Conservation (phyloP, 2,113 vertebrate genomes). For the Tragelaphus buxtoni region DNA sequence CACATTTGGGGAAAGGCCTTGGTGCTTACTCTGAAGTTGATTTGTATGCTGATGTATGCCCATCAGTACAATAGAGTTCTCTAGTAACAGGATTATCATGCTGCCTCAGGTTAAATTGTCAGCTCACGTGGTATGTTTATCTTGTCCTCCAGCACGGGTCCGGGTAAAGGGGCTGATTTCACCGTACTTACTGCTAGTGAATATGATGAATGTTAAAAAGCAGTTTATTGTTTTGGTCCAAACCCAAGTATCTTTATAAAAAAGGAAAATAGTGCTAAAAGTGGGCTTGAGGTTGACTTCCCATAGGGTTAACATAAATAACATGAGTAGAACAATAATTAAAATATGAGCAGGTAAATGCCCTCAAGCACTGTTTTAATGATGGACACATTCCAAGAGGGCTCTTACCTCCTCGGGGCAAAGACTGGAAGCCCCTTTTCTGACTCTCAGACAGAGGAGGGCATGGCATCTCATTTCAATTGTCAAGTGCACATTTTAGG, state of each 20-base stretch:
- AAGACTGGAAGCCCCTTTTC: too few species aligned
- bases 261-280: too few species aligned
- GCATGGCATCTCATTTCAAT: too few species aligned
- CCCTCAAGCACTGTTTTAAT: too few species aligned
- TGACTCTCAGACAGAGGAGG: too few species aligned
- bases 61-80: not conserved
- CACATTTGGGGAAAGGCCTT: not conserved
- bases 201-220: constrained; percentile 36
- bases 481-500: too few species aligned
- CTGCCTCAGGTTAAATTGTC: constrained; percentile 12
- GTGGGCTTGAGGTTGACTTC: too few species aligned
- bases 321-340: too few species aligned
- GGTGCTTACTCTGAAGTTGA: not conserved
- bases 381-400: too few species aligned
- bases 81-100: constrained; percentile 11
- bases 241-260: not conserved
- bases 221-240: not conserved
- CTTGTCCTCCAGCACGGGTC: not conserved
- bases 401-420: too few species aligned
- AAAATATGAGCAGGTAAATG: too few species aligned
- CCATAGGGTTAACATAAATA: too few species aligned
- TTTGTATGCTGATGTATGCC: constrained; percentile 20
- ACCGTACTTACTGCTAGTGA: not conserved
- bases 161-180: not conserved
- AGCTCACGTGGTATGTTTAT: not conserved